A percentile compares a stretch with the other conserved stretches of the same genome.
These are phyloP conservation scores for Oncopodura yosiiana DNA, from an alignment of 1,140 invertebrate species.

Conservation along the genomic window DNA sequence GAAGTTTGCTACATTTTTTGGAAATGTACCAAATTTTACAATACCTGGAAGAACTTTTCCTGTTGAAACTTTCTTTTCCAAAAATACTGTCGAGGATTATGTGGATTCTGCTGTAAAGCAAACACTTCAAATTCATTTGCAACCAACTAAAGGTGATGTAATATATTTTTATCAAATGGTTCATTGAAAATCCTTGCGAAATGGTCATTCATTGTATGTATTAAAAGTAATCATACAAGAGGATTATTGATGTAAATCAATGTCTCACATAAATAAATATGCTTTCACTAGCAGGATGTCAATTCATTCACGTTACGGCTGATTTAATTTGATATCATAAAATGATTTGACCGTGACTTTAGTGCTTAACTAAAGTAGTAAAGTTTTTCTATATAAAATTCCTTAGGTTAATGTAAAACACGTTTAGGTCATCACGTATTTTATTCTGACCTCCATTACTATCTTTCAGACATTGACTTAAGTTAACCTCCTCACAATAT, in stretches of 20 bases:
- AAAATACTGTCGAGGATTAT: constrained; percentile 96
- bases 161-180: not conserved
- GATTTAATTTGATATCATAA: too few relatives aligned
- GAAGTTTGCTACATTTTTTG: constrained; percentile 98
- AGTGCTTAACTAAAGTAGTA: too few relatives aligned
- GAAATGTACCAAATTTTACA: constrained; percentile 91
- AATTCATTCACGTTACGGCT: too few relatives aligned
- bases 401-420: too few relatives aligned
- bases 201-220: not conserved
- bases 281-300: too few relatives aligned
- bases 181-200: not conserved
- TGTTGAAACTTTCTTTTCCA: constrained; percentile 86
- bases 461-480: too few relatives aligned
- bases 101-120: constrained; percentile 98
- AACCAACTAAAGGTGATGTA: constrained; percentile 58
- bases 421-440: too few relatives aligned
- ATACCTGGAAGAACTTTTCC: constrained; percentile 98
- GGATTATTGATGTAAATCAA: not conserved
- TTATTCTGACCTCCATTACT: too few relatives aligned
- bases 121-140: constrained; percentile 90
- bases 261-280: too few relatives aligned
- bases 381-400: too few relatives aligned
- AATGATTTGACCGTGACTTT: too few relatives aligned
- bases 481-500: too few relatives aligned
- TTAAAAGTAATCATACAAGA: not conserved